These are phyloP conservation scores for Gonocerus acuteangulatus DNA, from an alignment of 2,888 invertebrate genomes.

Conservation along the genomic window DNA sequence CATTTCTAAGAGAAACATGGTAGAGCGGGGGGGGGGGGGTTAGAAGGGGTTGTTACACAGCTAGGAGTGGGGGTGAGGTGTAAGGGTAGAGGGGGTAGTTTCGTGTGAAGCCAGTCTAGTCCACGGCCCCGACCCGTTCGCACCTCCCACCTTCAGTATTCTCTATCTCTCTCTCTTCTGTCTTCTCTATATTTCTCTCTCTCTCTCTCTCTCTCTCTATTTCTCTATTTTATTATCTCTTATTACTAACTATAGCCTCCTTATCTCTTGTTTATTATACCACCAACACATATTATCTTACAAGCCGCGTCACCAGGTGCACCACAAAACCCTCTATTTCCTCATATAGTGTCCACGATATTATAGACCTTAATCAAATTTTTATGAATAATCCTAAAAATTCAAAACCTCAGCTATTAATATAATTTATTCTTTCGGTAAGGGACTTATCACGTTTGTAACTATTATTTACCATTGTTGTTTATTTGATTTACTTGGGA, in stretches of 20 bases:
- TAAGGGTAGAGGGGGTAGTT: not conserved
- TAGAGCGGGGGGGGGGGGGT: not conserved
- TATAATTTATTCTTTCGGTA: not conserved
- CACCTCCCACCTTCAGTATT: constrained; percentile 3
- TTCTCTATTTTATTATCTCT: constrained; percentile 21
- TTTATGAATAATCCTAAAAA: not conserved
- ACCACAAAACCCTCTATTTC: not conserved
- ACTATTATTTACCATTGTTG: too few relatives aligned
- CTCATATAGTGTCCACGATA: too few relatives aligned
- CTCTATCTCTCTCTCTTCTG: constrained; percentile 22
- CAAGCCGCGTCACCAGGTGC: not conserved
- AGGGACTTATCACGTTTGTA: too few relatives aligned
- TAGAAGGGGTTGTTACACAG: not conserved
- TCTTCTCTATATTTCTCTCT: too few relatives aligned
- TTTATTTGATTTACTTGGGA: too few relatives aligned
- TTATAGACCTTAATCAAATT: too few relatives aligned
- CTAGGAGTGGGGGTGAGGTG: not conserved
- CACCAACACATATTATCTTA: not conserved
- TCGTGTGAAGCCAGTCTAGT: constrained; percentile 8
- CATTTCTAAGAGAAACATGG: not conserved
- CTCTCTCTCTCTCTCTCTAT: constrained; percentile 22
- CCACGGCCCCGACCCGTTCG: constrained; percentile 13
- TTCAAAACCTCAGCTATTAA: not conserved
- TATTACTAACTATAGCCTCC: constrained; percentile 1
- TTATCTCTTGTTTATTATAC: not conserved